A percentile compares a stretch with the other conserved stretches of the same genome.
These are phyloP conservation scores for Chrysemys picta DNA, from an alignment of 2,113 vertebrate species.

Conservation along the genomic window DNA sequence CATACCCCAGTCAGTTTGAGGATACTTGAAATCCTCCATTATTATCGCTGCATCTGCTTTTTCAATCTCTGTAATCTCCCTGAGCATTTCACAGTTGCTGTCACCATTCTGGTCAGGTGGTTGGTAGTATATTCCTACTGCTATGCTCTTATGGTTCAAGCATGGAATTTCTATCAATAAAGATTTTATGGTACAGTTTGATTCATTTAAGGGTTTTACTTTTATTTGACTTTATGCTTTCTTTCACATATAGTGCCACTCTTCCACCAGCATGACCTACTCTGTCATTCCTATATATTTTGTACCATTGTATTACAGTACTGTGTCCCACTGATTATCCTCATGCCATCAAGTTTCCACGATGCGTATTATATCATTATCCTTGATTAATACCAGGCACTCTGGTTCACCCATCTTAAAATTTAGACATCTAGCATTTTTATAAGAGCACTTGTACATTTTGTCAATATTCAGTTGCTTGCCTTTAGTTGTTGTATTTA, in stretches of 20 bases:
- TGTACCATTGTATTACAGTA: not conserved
- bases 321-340: not conserved
- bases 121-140: not conserved
- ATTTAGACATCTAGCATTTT: not conserved
- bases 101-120: not conserved
- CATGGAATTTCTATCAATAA: not conserved
- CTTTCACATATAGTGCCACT: not conserved
- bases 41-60: not conserved
- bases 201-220: not conserved
- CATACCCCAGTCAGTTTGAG: not conserved
- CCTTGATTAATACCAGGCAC: not conserved
- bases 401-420: not conserved
- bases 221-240: not conserved
- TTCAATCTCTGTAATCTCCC: not conserved
- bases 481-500: not conserved
- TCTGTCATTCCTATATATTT: not conserved
- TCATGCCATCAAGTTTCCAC: not conserved
- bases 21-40: not conserved
- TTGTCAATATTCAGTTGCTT: not conserved
- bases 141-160: not conserved
- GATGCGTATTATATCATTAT: not conserved
- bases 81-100: not conserved
- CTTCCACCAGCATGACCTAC: not conserved
- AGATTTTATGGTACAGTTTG: not conserved
- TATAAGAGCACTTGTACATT: not conserved